Conservation (phyloP, 2,888 invertebrate genomes). For the Halictus quadricinctus region DNA sequence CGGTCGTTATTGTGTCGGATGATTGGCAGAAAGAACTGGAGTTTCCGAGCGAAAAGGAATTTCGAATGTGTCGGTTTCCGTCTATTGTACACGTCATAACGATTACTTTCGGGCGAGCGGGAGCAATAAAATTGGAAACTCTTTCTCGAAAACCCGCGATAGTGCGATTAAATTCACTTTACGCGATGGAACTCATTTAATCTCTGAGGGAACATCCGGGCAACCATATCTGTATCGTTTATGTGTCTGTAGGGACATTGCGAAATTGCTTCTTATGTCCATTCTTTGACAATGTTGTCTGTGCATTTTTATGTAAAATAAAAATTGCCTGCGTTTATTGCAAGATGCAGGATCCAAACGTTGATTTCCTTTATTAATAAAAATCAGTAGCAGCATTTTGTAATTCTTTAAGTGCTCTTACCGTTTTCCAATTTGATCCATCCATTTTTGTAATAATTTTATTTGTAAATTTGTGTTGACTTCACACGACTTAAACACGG, state of each 20-base stretch:
- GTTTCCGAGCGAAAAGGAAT: conserved; percentile 29
- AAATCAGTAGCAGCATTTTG: too few relatives aligned
- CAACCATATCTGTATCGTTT: neutral
- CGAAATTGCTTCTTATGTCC: too few relatives aligned
- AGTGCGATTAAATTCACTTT: neutral
- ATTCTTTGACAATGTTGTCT: too few relatives aligned
- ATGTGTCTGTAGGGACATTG: neutral
- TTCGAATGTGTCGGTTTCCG: neutral
- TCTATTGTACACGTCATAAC: conserved; percentile 16
- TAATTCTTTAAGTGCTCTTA: too few relatives aligned
- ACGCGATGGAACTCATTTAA: neutral
- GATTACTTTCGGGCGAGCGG: conserved; percentile 21
- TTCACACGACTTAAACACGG: too few relatives aligned
- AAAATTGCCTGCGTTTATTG: too few relatives aligned
- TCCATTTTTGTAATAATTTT: too few relatives aligned
- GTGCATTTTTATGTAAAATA: too few relatives aligned
- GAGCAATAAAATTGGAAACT: conserved; percentile 16
- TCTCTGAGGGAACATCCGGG: neutral
- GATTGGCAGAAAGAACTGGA: conserved; percentile 44
- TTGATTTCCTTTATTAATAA: too few relatives aligned
- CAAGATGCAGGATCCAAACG: too few relatives aligned
- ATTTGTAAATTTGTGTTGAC: too few relatives aligned
- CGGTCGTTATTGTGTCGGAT: conserved; percentile 29
- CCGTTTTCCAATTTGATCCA: too few relatives aligned
- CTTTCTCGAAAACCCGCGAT: neutral